A percentile compares a stretch with the other conserved stretches of the same genome.
phyloP scores from a whole-genome alignment of 2,888 invertebrate species.

The Flexamia atlantica region DNA sequence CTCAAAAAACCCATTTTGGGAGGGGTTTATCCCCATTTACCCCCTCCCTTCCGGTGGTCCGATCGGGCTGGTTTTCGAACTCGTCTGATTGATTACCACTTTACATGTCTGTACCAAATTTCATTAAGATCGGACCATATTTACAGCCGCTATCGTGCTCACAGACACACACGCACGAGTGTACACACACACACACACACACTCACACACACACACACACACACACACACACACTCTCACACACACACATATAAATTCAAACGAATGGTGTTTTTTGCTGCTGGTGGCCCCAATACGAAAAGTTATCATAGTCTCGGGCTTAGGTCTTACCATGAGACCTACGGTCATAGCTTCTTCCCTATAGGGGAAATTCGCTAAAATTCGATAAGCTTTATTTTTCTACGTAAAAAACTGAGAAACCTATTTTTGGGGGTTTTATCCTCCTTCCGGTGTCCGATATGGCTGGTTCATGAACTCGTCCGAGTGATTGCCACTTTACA shows the following conservation, averaged over 20 bases:
- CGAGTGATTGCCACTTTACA: neutral
- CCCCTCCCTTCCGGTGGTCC: neutral
- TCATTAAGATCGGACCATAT: neutral
- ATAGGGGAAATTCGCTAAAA: too few species aligned
- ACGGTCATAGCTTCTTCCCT: too few species aligned
- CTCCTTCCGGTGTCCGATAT: neutral
- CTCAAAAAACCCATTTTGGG: neutral
- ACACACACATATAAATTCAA: too few species aligned
- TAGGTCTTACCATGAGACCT: too few species aligned
- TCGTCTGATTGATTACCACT: neutral
- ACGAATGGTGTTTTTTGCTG: too few species aligned
- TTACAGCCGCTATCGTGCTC: neutral
- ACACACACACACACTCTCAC: too few species aligned
- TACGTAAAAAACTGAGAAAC: neutral
- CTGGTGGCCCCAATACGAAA: too few species aligned
- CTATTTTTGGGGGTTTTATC: neutral
- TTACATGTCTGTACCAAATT: neutral
- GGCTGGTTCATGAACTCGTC: neutral
- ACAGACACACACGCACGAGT: conserved; percentile 1
- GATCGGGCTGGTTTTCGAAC: neutral
- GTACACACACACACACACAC: too few species aligned
- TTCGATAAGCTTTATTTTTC: neutral
- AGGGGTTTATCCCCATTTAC: too few species aligned
- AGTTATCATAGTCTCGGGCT: too few species aligned
- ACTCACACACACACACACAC: too few species aligned